Base-by-base conservation (phyloP, 2,113 vertebrate genomes). In the Prinia subflava region DNA sequence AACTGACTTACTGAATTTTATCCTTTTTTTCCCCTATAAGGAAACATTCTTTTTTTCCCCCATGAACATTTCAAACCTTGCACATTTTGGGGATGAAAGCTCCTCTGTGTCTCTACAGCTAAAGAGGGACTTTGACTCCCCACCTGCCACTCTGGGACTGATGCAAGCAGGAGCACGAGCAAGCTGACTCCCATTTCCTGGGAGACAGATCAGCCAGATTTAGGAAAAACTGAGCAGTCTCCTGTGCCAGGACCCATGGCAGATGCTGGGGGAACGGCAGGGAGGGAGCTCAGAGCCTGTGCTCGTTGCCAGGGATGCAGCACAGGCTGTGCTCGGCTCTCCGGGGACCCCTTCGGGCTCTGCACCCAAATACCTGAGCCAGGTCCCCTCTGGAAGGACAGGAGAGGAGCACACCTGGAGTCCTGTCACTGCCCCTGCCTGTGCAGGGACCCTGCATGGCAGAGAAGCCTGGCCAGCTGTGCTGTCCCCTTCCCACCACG, bases 241-340 rank as follows among this genome's bases (percentile, higher is more conserved):
- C 53, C 82, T 80, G 94, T 96, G 94, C 96, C 96, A 97, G 94
- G 92, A 41, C 90, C 94, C 92, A 35, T 77, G 22, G 50, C 96
- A 96, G 95, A 73, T 96, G 96, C 90, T 83, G 88, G 62, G 28
- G 47, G 83, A 69, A 18, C 12, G 35, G 92, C 95, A 85, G 64
- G 62, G 67, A 90, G 77, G 57, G 44, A 74, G 75, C 90, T 90
- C 17, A 12, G 76, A 84, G 87, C 1, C 87, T 68, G 57, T 28
- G 87, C 87, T 93, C 11, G 0, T 1, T 95, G 90, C 94, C 95
- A 95, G 18, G 22, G 15, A 35, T 62, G 85, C 85, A 79, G 85
- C 82, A 92, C 82, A 69, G 85, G 11, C 78, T 24, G 6, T 44
- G 52, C 68, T 85, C 13, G 0, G 59, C 57, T 75, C 90, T n/a